phyloP scores from a whole-genome alignment of 2,797 vertebrate species.

The Cynopterus sphinx region DNA sequence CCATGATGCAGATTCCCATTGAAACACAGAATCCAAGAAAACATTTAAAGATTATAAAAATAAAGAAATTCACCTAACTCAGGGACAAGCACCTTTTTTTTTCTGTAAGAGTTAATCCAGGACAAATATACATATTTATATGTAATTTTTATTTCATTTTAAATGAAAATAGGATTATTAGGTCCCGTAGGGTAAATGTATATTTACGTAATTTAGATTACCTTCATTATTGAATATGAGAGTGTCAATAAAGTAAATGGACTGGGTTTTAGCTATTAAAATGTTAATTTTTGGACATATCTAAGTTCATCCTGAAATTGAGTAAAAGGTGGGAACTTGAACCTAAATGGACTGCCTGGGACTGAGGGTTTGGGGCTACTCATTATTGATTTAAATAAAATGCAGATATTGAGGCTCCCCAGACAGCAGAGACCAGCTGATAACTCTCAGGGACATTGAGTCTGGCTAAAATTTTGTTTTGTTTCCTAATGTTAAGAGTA shows the following conservation, averaged over 20 bases:
- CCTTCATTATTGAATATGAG: constrained; percentile 21
- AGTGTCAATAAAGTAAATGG: constrained; percentile 45
- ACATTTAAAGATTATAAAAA: not conserved
- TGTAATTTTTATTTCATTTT: constrained; percentile 55
- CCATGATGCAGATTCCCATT: not conserved
- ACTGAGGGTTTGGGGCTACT: not conserved
- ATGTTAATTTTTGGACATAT: constrained; percentile 49
- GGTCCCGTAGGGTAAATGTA: not conserved
- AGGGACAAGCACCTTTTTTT: not conserved
- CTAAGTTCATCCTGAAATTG: not conserved
- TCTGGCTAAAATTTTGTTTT: constrained; percentile 7
- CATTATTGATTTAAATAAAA: constrained; percentile 55
- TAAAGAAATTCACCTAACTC: not conserved
- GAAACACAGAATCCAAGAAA: not conserved
- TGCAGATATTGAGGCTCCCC: not conserved
- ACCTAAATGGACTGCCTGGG: not conserved
- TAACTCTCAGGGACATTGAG: not conserved
- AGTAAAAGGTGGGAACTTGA: not conserved
- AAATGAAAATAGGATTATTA: constrained; percentile 53
- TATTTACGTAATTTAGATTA: constrained; percentile 60
- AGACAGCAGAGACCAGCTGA: not conserved
- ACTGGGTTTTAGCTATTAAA: constrained; percentile 39
- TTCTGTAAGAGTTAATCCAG: not conserved
- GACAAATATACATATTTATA: constrained; percentile 24
- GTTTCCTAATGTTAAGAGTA: not conserved